Conservation (phyloP, 2,797 vertebrate genomes). For the Podarcis lilfordi region DNA sequence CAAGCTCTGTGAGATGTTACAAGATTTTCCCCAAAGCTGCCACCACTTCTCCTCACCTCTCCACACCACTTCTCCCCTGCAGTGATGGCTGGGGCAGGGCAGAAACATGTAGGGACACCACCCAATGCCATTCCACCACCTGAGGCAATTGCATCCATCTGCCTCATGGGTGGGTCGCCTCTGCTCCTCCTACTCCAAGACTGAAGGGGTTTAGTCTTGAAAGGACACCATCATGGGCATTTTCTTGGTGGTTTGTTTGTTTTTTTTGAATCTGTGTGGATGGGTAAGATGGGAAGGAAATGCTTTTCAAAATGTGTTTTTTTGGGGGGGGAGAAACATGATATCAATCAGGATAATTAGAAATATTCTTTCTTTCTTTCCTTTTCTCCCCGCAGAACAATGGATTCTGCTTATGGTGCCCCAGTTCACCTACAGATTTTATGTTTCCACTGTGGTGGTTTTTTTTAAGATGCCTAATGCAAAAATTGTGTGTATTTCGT, state of each 20-base stretch:
- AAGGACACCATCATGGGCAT: background rate
- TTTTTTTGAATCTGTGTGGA: background rate
- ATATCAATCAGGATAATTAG: slow-evolving; percentile 10
- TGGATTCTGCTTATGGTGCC: slow-evolving; percentile 35
- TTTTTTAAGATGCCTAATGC: slow-evolving; percentile 31
- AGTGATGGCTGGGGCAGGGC: no score
- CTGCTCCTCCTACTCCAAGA: background rate
- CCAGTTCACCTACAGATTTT: slow-evolving; percentile 42
- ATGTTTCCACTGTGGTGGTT: background rate
- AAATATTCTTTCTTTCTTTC: background rate
- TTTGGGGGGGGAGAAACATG: background rate
- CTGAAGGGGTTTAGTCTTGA: background rate
- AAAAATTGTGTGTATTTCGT: slow-evolving; percentile 59
- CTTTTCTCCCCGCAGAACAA: background rate
- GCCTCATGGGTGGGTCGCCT: no score
- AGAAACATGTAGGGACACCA: no score
- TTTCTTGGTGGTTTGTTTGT: background rate
- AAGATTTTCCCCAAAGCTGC: no score
- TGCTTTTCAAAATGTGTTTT: background rate
- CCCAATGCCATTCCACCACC: no score
- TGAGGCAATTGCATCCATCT: no score
- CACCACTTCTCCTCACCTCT: no score
- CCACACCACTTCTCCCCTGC: no score
- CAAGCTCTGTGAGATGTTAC: no score
- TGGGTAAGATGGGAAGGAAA: background rate